These are phyloP conservation scores for Fregata magnificens DNA, from an alignment of 2,113 vertebrate species.

Conservation along the genomic window DNA sequence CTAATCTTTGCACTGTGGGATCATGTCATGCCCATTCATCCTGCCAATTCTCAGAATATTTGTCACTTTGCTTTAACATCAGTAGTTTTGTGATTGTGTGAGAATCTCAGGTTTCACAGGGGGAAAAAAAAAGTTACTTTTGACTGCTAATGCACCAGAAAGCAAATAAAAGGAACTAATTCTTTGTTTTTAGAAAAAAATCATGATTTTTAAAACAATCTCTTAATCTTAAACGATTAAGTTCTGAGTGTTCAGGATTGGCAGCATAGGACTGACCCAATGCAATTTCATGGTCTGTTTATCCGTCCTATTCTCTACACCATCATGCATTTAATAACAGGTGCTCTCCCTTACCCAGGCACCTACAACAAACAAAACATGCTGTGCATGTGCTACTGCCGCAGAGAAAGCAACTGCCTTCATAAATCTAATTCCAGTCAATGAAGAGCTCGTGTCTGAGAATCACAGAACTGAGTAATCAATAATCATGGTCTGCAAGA, in stretches of 20 bases:
- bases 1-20: neutral
- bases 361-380: neutral
- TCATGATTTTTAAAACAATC: neutral
- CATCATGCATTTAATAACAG: neutral
- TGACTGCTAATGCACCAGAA: neutral
- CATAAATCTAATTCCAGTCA: neutral
- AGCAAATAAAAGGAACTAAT: neutral
- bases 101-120: neutral
- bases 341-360: neutral
- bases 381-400: neutral
- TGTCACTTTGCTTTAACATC: neutral
- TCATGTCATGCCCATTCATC: neutral
- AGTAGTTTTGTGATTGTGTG: neutral
- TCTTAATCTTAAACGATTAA: too few species aligned
- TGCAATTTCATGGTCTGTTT: neutral
- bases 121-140: neutral
- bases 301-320: neutral
- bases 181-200: neutral
- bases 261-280: neutral
- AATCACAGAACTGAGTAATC: neutral
- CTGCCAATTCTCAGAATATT: neutral
- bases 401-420: neutral
- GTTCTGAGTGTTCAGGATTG: neutral
- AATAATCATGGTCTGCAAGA: neutral
- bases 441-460: neutral